These are phyloP conservation scores for Botia kubotai DNA, from an alignment of 2,797 vertebrate genomes.

Conservation along the genomic window DNA sequence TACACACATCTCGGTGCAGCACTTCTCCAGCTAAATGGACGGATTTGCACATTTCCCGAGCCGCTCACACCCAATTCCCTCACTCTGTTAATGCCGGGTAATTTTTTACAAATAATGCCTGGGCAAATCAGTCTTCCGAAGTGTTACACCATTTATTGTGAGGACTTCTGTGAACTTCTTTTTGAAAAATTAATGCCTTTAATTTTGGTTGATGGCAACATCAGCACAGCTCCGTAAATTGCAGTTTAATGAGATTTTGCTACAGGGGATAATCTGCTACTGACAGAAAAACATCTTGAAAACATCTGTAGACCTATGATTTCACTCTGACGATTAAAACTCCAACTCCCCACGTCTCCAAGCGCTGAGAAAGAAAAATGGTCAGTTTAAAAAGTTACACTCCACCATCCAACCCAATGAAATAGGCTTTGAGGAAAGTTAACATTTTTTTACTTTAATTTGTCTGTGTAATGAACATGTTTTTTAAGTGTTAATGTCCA, in stretches of 20 bases:
- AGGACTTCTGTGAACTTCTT: slow-evolving; percentile 95
- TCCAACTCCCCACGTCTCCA: slow-evolving; percentile 85
- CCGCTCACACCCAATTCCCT: slow-evolving; percentile 83
- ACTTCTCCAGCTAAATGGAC: slow-evolving; percentile 85
- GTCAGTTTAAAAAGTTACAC: slow-evolving; percentile 81
- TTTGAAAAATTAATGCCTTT: slow-evolving; percentile 99
- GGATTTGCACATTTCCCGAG: slow-evolving; percentile 92
- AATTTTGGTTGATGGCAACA: slow-evolving; percentile 99
- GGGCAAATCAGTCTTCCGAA: slow-evolving; percentile 96
- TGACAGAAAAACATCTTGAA: slow-evolving; percentile 99
- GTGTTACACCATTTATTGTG: slow-evolving; percentile 99
- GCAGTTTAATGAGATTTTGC: slow-evolving; percentile 99
- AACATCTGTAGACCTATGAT: slow-evolving; percentile 99
- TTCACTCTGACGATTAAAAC: slow-evolving; percentile 94
- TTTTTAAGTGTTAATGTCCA: slow-evolving; percentile 86
- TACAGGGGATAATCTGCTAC: slow-evolving; percentile 99
- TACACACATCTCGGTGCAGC: slow-evolving; percentile 85
- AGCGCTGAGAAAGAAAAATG: slow-evolving; percentile 87
- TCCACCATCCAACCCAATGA: slow-evolving; percentile 76
- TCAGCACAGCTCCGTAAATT: slow-evolving; percentile 99
- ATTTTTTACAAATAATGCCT: slow-evolving; percentile 93
- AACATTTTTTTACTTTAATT: slow-evolving; percentile 70
- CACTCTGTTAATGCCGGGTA: slow-evolving; percentile 92
- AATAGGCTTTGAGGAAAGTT: slow-evolving; percentile 52
- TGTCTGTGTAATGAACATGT: slow-evolving; percentile 84